Percentiles rank a stretch among this genome's conserved stretches.
These are phyloP conservation scores for Pomatorhinus ruficollis DNA, from an alignment of 2,113 vertebrate species.

Conservation along the genomic window DNA sequence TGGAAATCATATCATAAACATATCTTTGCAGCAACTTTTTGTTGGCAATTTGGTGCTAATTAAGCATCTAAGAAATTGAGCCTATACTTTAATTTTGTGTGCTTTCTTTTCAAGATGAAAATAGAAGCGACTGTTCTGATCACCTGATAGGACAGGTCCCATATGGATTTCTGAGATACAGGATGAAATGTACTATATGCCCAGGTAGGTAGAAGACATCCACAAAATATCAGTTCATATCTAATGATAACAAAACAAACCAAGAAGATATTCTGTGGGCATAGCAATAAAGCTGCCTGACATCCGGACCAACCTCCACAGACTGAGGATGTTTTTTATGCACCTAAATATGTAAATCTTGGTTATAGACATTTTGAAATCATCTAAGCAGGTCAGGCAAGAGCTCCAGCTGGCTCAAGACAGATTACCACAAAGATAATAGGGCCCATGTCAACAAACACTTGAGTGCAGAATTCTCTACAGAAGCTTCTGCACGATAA, in stretches of 20 bases:
- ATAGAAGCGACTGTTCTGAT: not conserved
- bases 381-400: not conserved
- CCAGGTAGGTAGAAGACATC: not conserved
- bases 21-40: not conserved
- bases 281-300: not conserved
- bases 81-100: not conserved
- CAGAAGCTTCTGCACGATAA: not conserved
- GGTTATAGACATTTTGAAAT: not conserved
- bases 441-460: rapidly evolving
- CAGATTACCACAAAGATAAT: not conserved
- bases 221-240: not conserved
- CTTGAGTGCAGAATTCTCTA: not conserved
- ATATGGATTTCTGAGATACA: not conserved
- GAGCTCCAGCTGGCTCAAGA: not conserved
- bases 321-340: not conserved
- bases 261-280: not conserved
- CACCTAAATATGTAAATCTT: not conserved
- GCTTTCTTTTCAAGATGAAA: not conserved
- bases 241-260: not conserved
- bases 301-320: not conserved
- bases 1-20: not conserved
- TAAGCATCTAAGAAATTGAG: not conserved
- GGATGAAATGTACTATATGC: not conserved
- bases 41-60: not conserved
- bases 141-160: not conserved